Percentiles rank a stretch among this genome's conserved stretches.
Conservation (phyloP, 2,797 vertebrate species). For the Acipenser oxyrinchus region DNA sequence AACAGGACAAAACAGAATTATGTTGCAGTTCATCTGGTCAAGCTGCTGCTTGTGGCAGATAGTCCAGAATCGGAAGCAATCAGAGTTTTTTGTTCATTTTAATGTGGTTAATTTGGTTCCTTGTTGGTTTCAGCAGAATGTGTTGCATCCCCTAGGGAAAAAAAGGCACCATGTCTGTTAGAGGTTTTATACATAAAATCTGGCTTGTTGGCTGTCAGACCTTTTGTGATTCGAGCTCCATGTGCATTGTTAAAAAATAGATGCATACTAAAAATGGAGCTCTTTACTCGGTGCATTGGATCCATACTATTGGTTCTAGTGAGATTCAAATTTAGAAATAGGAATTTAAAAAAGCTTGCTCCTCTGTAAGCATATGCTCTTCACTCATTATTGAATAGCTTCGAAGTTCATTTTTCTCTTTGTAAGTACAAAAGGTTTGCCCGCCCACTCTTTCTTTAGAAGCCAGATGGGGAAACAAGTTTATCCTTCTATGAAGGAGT, state of each 20-base stretch:
- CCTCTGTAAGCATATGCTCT: too few species aligned
- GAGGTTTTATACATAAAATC: too few species aligned
- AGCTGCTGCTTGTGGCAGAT: slow-evolving; percentile 15
- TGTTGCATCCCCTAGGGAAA: too few species aligned
- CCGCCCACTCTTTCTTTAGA: slow-evolving; percentile 31
- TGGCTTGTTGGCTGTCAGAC: too few species aligned
- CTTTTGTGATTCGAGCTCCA: too few species aligned
- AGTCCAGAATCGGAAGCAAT: background rate
- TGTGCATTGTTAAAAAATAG: background rate
- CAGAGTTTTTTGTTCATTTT: too few species aligned
- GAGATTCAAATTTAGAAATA: too few species aligned
- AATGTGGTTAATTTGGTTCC: too few species aligned
- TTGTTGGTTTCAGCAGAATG: too few species aligned
- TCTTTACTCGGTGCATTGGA: background rate
- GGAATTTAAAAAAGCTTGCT: too few species aligned
- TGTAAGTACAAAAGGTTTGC: slow-evolving; percentile 21
- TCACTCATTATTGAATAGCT: background rate
- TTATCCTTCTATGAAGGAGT: slow-evolving; percentile 70
- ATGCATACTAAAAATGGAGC: background rate
- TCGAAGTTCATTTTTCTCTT: slow-evolving; percentile 16
- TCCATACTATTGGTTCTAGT: too few species aligned
- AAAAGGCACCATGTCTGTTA: too few species aligned
- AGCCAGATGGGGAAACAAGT: slow-evolving; percentile 34
- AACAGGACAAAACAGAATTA: slow-evolving; percentile 21
- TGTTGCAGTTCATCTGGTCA: slow-evolving; percentile 12